Conservation (phyloP, 2,113 vertebrate species). For the Chamaetylas fuelleborni region DNA sequence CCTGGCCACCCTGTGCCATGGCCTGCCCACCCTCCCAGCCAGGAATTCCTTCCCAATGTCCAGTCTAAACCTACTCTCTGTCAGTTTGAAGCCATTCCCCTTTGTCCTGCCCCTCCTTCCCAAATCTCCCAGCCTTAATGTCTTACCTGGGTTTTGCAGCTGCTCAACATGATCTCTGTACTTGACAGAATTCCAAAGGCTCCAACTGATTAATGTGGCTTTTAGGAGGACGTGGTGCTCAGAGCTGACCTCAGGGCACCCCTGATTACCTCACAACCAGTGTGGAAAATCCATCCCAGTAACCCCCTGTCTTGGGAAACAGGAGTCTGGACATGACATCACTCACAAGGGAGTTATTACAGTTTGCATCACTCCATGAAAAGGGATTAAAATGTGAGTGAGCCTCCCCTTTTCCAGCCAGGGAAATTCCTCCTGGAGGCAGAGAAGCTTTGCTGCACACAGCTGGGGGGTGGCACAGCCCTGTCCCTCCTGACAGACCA, state of each 20-base stretch:
- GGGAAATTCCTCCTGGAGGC: background rate
- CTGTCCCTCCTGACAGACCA: background rate
- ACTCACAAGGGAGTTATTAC: background rate
- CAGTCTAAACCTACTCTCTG: background rate
- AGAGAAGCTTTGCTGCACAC: background rate
- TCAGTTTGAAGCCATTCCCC: background rate
- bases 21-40: fast-evolving
- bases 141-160: background rate
- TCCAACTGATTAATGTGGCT: background rate
- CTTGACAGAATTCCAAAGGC: background rate
- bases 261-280: background rate
- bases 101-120: background rate
- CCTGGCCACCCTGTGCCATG: background rate
- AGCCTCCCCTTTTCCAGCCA: background rate
- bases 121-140: background rate
- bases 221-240: background rate
- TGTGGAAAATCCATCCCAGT: background rate
- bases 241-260: background rate
- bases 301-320: background rate
- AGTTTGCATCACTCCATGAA: background rate
- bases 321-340: background rate
- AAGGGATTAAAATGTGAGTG: background rate
- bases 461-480: background rate
- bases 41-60: background rate
- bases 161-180: background rate